Base-by-base conservation (phyloP, 2,888 invertebrate species). In the Drosophila flavopinicola region DNA sequence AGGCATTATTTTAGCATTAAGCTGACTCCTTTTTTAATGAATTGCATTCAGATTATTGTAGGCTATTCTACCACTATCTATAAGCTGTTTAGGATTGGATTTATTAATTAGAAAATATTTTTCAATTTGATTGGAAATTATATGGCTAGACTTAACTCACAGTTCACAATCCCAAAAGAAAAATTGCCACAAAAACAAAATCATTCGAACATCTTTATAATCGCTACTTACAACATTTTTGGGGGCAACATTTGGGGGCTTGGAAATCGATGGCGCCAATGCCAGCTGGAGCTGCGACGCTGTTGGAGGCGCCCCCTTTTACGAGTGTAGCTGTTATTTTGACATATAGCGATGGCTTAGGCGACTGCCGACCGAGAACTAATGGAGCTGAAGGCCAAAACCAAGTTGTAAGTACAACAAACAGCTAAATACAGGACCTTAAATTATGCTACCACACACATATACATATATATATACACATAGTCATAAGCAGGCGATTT, bases 401-500 rank as follows among this genome's bases (percentile, higher is more conserved):
- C 69, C n/a, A n/a, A n/a, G 56, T 48, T 52, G 54, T 20, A 52
- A 54, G 35, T 39, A 44, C 32, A 52, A 13, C 13, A 58, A 20
- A 45, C 37, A 66, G 38, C 45, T 53, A 60, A 47, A 59, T 51
- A 56, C 54, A 57, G 59, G 29, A 61, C 70, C 73, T 48, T 48
- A 66, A 67, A 73, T 73, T 75, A 78, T 84, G 78, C 84, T 77
- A 69, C 56, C 39, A 33, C 13, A 47, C 11, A 32, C 9, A 17
- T 17, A 39, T 11, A 65, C 57, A 83, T 37, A 66, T 30, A 70
- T 38, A 54, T 37, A 35, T 6, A 39, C 7, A 30, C 6, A 17
- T 25, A 41, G 13, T 54, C 57, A 53, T 80, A 80, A 80, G 78
- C 76, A 80, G 85, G 52, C 80, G 84, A 83, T 83, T 83, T 83